A percentile compares a stretch with the other conserved stretches of the same genome.
Conservation (phyloP, 2,113 vertebrate genomes). For the Bubo bubo region DNA sequence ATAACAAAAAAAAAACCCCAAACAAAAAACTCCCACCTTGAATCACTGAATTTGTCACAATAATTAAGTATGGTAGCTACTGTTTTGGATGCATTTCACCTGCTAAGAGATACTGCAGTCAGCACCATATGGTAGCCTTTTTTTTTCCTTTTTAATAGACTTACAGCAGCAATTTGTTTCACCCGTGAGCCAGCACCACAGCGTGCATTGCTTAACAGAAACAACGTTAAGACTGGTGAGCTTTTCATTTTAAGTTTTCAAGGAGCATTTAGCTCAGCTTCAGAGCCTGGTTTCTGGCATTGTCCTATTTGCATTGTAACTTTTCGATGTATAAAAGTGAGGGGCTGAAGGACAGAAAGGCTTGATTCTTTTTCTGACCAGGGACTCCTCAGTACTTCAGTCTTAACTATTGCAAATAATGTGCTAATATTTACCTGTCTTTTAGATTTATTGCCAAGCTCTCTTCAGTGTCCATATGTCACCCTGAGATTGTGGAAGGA, state of each 20-base stretch:
- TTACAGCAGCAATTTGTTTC: conserved; percentile 58
- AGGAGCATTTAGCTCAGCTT: conserved; percentile 1
- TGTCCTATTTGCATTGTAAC: not conserved
- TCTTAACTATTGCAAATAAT: not conserved
- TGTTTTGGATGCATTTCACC: conserved; percentile 52
- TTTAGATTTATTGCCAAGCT: not conserved
- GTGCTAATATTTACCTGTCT: not conserved
- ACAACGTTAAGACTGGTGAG: not conserved
- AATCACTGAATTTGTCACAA: conserved; percentile 44
- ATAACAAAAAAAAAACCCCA: not conserved
- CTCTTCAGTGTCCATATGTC: not conserved
- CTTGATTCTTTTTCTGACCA: not conserved
- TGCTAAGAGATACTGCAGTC: conserved; percentile 56
- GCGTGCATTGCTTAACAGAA: conserved; percentile 14
- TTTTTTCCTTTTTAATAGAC: conserved; percentile 8
- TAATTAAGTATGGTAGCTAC: conserved; percentile 51
- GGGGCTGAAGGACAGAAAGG: not conserved
- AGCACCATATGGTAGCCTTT: conserved; percentile 55
- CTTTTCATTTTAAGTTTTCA: conserved; percentile 32
- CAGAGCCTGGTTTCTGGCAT: not conserved
- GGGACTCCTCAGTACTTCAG: not conserved
- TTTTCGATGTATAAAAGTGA: not conserved
- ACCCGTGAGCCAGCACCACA: conserved; percentile 36
- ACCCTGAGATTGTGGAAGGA: not conserved
- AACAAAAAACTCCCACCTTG: not conserved